phyloP scores from a whole-genome alignment of 23 tunicate species.

The Botrylloides violaceus region DNA sequence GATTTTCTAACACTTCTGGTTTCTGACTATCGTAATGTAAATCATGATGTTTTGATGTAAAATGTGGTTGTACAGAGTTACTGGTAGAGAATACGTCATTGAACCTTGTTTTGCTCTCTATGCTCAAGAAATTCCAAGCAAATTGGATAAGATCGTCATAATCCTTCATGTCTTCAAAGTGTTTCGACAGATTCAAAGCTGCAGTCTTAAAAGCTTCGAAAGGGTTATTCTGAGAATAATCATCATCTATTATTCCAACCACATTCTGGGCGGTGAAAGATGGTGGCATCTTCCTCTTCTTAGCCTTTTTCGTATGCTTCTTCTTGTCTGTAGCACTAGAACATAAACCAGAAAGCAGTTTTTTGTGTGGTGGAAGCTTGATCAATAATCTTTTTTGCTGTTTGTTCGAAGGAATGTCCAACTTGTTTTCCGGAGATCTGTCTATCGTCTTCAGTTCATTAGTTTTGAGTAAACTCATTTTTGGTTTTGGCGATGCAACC shows the following conservation, averaged over 20 bases:
- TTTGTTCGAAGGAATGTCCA: not conserved
- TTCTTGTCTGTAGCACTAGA: not conserved
- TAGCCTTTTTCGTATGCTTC: not conserved
- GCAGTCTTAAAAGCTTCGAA: not conserved
- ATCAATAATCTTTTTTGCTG: not conserved
- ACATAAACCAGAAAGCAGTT: not conserved
- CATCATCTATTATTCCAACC: not conserved
- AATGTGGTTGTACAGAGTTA: not conserved
- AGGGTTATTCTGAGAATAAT: not conserved
- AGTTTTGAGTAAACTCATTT: slow-evolving; percentile 3
- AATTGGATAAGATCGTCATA: not conserved
- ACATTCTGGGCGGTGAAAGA: not conserved
- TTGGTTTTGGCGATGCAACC: not conserved
- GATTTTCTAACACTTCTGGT: not conserved
- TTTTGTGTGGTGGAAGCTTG: not conserved
- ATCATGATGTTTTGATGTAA: not conserved
- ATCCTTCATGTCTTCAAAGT: not conserved
- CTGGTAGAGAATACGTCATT: not conserved
- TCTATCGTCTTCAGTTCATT: slow-evolving; percentile 7
- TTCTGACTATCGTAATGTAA: not conserved
- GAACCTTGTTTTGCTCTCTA: slow-evolving; percentile 10
- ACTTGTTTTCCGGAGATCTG: too few species aligned
- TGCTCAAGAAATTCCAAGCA: slow-evolving; percentile 11
- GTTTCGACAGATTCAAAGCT: not conserved
- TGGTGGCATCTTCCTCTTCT: not conserved